Conservation (phyloP, 2,797 vertebrate genomes). For the Staurois parvus region DNA sequence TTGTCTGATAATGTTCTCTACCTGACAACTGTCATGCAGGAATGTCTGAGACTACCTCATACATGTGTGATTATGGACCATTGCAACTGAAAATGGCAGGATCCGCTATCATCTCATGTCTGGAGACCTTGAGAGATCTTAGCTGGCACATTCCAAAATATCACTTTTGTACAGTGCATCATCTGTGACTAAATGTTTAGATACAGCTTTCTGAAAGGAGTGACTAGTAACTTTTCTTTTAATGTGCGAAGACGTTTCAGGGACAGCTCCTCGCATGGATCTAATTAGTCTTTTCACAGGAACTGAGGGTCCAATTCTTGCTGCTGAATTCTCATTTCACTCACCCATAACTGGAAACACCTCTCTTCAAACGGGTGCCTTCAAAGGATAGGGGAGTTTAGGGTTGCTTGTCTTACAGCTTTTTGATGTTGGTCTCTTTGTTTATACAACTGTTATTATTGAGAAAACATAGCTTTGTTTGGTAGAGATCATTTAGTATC, state of each 20-base stretch:
- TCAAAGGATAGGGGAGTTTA: constrained; percentile 83
- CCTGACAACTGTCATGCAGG: no score
- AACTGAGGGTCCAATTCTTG: constrained; percentile 83
- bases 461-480: constrained; percentile 82
- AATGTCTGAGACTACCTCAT: no score
- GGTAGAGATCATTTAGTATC: constrained; percentile 70
- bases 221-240: constrained; percentile 79
- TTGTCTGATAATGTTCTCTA: no score
- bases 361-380: constrained; percentile 85
- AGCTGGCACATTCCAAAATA: constrained; percentile 67
- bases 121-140: constrained; percentile 6
- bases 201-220: constrained; percentile 77
- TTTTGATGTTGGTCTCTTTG: constrained; percentile 90
- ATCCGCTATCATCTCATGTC: background rate
- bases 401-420: constrained; percentile 85
- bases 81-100: no score
- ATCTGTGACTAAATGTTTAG: constrained; percentile 80
- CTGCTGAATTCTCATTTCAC: constrained; percentile 85
- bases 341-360: constrained; percentile 89
- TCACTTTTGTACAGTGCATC: constrained; percentile 68
- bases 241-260: constrained; percentile 80
- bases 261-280: constrained; percentile 85
- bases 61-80: no score
- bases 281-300: constrained; percentile 86
- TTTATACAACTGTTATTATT: constrained; percentile 91